Conservation (phyloP, 2,797 vertebrate species). For the Myotis findleyi region DNA sequence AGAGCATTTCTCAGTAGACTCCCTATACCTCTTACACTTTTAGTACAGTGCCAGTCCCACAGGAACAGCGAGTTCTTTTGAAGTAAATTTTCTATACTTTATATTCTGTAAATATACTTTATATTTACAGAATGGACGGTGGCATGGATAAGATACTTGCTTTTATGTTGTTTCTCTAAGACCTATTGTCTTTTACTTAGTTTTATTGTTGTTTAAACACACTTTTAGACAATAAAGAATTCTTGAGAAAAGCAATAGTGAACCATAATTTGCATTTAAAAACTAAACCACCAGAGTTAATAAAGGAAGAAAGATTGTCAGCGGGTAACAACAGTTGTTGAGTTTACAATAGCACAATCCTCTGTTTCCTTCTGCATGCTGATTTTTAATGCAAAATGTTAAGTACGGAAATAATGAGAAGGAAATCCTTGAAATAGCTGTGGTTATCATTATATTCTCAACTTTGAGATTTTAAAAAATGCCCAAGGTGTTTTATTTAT, state of each 20-base stretch:
- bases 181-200: conserved; percentile 18
- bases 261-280: conserved; percentile 36
- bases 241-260: conserved; percentile 18
- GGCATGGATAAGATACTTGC: neutral
- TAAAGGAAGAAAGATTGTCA: neutral
- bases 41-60: neutral
- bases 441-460: neutral
- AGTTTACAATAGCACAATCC: neutral
- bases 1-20: neutral
- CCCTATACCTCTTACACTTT: neutral
- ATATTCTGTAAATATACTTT: too few relatives aligned
- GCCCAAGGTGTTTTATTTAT: neutral
- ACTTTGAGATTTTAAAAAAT: neutral
- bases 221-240: conserved; percentile 26
- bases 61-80: neutral
- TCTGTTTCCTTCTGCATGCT: neutral
- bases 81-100: conserved; percentile 31
- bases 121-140: neutral
- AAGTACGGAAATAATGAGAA: neutral
- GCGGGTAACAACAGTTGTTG: neutral
- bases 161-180: neutral
- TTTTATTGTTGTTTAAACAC: conserved; percentile 47
- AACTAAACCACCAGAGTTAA: neutral
- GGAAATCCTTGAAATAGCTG: conserved; percentile 33
- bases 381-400: conserved; percentile 28